Evolutionary conservation across 2,113 vertebrate species (phyloP).

Genomic region (Anhinga rufa): DNA sequence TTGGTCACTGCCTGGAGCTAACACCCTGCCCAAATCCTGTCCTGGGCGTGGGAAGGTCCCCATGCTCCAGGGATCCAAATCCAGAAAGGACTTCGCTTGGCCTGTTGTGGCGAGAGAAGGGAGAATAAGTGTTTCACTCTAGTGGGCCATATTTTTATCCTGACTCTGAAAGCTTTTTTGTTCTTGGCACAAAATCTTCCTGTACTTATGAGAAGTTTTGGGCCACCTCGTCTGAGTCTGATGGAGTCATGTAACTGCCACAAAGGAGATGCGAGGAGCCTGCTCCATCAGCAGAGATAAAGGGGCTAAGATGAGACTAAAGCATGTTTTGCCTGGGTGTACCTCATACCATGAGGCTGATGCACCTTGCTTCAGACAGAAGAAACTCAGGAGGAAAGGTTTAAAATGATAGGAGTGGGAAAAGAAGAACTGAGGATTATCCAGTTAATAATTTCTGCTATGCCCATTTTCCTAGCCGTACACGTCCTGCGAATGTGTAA

Average conservation of each 20-base stretch:
- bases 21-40: neutral
- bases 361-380: neutral
- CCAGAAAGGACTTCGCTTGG: neutral
- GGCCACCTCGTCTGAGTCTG: neutral
- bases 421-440: neutral
- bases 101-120: neutral
- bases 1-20: neutral
- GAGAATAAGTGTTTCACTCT: neutral
- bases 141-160: neutral
- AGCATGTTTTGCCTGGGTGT: neutral
- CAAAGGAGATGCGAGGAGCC: neutral
- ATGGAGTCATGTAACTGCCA: neutral
- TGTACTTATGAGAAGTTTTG: neutral
- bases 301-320: neutral
- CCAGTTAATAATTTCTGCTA: neutral
- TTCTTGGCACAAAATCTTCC: neutral
- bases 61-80: neutral
- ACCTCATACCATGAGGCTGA: neutral
- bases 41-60: too few relatives aligned
- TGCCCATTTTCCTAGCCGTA: neutral
- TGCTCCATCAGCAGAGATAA: neutral
- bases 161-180: neutral
- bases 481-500: neutral
- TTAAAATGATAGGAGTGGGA: neutral
- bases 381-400: neutral